These are phyloP conservation scores for Drosophila virilis DNA, from an alignment of 1,140 invertebrate genomes.

Conservation along the genomic window DNA sequence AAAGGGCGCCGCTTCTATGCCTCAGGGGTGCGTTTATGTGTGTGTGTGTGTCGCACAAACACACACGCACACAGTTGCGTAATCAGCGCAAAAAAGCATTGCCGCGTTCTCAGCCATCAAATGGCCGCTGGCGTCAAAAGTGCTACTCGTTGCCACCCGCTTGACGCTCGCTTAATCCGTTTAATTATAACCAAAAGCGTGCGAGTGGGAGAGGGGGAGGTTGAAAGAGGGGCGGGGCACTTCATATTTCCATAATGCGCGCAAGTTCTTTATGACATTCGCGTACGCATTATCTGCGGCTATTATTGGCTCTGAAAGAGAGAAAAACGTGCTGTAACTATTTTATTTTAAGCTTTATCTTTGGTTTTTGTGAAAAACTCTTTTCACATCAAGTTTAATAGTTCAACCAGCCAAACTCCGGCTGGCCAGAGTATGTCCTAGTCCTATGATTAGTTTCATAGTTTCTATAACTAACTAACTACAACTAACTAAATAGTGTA, in stretches of 20 bases:
- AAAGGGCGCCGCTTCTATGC: constrained; percentile 8
- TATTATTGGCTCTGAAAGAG: constrained; percentile 1
- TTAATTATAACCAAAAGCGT: constrained; percentile 37
- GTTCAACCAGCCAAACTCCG: no score
- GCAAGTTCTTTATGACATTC: constrained; percentile 22
- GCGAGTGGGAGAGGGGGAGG: neutral
- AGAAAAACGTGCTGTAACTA: no score
- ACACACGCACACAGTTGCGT: constrained; percentile 27
- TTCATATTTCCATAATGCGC: constrained; percentile 13
- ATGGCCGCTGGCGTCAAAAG: constrained; percentile 50
- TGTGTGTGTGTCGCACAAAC: constrained; percentile 22
- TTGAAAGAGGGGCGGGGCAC: no score
- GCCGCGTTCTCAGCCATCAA: constrained; percentile 36
- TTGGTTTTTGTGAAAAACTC: no score
- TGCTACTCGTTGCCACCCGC: constrained; percentile 45
- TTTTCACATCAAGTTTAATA: no score
- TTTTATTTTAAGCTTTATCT: no score
- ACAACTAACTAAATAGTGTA: no score
- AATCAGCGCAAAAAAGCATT: constrained; percentile 43
- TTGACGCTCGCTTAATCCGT: constrained; percentile 50
- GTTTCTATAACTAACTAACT: no score
- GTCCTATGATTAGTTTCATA: no score
- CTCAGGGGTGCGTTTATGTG: constrained; percentile 47
- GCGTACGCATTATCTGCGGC: constrained; percentile 14
- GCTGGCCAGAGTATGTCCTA: no score